Evolutionary conservation across 1,140 invertebrate genomes (phyloP).

Genomic region (Orussus abietinus): DNA sequence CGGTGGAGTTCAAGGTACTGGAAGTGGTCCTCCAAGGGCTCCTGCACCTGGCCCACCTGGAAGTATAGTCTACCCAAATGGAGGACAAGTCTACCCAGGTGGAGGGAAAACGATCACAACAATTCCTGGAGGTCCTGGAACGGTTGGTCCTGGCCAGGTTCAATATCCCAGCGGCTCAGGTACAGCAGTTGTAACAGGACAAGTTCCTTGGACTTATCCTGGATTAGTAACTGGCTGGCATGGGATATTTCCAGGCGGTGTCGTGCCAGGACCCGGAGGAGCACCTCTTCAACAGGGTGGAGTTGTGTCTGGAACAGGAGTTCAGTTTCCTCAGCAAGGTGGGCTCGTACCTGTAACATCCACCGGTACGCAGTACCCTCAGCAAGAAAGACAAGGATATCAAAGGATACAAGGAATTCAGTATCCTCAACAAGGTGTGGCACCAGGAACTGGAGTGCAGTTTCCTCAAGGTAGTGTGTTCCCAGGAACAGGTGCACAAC

Average conservation of each 20-base stretch:
- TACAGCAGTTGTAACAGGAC: too few relatives aligned
- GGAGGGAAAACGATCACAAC: too few relatives aligned
- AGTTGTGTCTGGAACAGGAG: background rate
- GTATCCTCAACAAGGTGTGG: background rate
- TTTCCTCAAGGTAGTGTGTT: conserved; percentile 4
- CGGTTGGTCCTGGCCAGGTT: conserved; percentile 7
- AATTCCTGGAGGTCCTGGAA: background rate
- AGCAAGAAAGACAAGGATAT: too few relatives aligned
- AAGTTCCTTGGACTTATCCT: background rate
- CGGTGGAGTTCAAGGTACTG: too few relatives aligned
- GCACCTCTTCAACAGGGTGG: background rate
- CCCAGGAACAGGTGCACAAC: conserved; percentile 10
- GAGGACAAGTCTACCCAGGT: conserved; percentile 4
- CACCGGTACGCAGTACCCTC: too few relatives aligned
- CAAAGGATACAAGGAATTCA: too few relatives aligned
- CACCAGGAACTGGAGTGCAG: background rate
- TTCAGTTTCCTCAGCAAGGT: too few relatives aligned
- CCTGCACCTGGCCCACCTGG: too few relatives aligned
- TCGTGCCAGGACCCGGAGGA: conserved; percentile 3
- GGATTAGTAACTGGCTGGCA: too few relatives aligned
- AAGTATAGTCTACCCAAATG: conserved; percentile 1
- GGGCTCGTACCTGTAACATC: too few relatives aligned
- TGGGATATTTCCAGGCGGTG: conserved; percentile 13
- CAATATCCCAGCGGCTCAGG: too few relatives aligned
- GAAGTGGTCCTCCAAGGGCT: too few relatives aligned